These are phyloP conservation scores for Talpa occidentalis DNA, from an alignment of 2,113 vertebrate genomes.

Conservation along the genomic window DNA sequence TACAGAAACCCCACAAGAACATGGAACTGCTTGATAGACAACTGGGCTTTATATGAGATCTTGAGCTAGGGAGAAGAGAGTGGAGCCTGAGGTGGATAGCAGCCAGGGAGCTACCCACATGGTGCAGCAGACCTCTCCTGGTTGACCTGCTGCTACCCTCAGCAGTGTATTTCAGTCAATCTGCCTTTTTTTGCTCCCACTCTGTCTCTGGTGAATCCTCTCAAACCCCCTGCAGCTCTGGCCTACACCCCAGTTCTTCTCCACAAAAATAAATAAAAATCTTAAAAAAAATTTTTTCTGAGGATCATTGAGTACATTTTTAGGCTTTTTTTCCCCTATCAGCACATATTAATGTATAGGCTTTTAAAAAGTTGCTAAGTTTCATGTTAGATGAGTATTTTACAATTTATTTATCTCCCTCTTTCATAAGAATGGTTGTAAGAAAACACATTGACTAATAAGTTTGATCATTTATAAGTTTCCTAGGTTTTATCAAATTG, in stretches of 20 bases:
- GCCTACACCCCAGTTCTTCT: too few relatives aligned
- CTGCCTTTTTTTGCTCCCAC: too few relatives aligned
- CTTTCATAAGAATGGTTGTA: neutral
- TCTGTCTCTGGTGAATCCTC: too few relatives aligned
- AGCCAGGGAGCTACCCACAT: too few relatives aligned
- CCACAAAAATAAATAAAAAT: too few relatives aligned
- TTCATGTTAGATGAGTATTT: neutral
- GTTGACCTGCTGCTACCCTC: too few relatives aligned
- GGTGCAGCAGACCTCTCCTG: too few relatives aligned
- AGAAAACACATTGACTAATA: neutral
- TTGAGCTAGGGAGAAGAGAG: neutral
- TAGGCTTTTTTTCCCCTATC: neutral
- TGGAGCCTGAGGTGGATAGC: neutral
- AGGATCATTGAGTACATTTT: neutral
- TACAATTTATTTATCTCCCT: neutral
- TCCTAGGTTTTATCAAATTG: slow-evolving; percentile 44
- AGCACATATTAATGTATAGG: neutral
- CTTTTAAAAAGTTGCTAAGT: slow-evolving; percentile 14
- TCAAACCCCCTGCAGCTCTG: too few relatives aligned
- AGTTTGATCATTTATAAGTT: slow-evolving; percentile 1
- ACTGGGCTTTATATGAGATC: neutral
- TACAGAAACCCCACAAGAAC: neutral
- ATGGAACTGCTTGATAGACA: neutral
- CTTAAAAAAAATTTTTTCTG: neutral
- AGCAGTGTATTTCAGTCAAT: too few relatives aligned